These are phyloP conservation scores for Lycia hirtaria DNA, from an alignment of 2,888 invertebrate genomes.

Conservation along the genomic window DNA sequence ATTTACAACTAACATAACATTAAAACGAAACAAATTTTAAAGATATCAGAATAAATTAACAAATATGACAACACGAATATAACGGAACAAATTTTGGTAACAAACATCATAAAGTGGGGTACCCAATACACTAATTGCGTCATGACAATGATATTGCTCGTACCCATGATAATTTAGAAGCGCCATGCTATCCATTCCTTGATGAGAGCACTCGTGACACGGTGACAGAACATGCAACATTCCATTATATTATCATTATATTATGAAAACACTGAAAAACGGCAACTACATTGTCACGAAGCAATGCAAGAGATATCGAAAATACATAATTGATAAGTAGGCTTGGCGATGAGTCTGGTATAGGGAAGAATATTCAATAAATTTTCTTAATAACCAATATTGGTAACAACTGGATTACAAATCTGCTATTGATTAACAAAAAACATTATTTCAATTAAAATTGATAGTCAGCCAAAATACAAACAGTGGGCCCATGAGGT, in stretches of 20 bases:
- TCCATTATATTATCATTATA: too few species aligned
- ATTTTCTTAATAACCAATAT: too few species aligned
- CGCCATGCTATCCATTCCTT: conserved; percentile 75
- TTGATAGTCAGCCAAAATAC: too few species aligned
- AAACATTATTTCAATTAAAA: too few species aligned
- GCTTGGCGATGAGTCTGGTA: conserved; percentile 50
- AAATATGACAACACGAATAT: conserved; percentile 1
- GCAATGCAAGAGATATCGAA: conserved; percentile 71
- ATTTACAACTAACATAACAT: background rate
- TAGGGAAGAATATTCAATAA: background rate
- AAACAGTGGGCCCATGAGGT: too few species aligned
- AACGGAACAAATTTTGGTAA: conserved; percentile 7
- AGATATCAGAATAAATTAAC: background rate
- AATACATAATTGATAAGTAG: conserved; percentile 33
- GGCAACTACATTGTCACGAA: conserved; percentile 86
- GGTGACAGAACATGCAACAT: conserved; percentile 68
- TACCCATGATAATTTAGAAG: conserved; percentile 80
- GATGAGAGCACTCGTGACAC: conserved; percentile 29
- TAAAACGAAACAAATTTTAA: background rate
- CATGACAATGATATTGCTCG: conserved; percentile 84
- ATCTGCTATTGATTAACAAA: too few species aligned
- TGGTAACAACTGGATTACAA: too few species aligned
- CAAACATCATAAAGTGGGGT: conserved; percentile 60
- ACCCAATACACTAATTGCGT: conserved; percentile 73
- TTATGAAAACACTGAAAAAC: conserved; percentile 71